Base-by-base conservation (phyloP, 2,113 vertebrate species). In the Rhinogobius similis region DNA sequence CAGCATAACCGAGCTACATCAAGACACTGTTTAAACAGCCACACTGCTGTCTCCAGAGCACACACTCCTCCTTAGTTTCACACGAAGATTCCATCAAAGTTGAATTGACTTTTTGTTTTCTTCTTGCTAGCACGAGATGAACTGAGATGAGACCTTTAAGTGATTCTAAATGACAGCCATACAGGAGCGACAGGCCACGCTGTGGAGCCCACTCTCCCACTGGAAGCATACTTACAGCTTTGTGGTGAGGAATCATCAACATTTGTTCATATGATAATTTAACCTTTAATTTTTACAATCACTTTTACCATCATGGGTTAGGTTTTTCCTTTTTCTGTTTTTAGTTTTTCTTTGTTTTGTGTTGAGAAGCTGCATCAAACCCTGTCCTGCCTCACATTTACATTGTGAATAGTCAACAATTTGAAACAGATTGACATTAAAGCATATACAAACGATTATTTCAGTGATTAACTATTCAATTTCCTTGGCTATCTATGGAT, bases 51-150 rank as follows among this genome's bases (percentile, higher is more conserved):
- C 61, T 63, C 63, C 18, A 46, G 12, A 38, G 62, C 67, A 59
- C 63, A 38, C 52, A 52, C 75, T 27, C 12, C 2, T 29, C 52
- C 72, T 67, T 75, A 76, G 55, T 72, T 46, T 83, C 66, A 78
- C 66, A 77, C 68, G 71, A 53, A 72, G 77, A 58, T 89, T 84
- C 84, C 80, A 78, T 83, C 84, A 88, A 73, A 84, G 73, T 67
- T 77, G 68, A 86, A 90, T 86, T 88, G 87, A 88, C 81, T 87
- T 87, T 83, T 83, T 71, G 67, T 81, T 85, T 79, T 87, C 76
- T 82, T 39, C 23, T 46, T 61, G 26, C 64, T 77, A 18, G 56
- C 70, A 64, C 65, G 50, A 65, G 65, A 59, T 38, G 20, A 73
- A n/a, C 56, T 24, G 27, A 55, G 70, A 72, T 74, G 27, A 70